Evolutionary conservation across 2,888 invertebrate genomes (phyloP).

Genomic region (Eurytoma californica): DNA sequence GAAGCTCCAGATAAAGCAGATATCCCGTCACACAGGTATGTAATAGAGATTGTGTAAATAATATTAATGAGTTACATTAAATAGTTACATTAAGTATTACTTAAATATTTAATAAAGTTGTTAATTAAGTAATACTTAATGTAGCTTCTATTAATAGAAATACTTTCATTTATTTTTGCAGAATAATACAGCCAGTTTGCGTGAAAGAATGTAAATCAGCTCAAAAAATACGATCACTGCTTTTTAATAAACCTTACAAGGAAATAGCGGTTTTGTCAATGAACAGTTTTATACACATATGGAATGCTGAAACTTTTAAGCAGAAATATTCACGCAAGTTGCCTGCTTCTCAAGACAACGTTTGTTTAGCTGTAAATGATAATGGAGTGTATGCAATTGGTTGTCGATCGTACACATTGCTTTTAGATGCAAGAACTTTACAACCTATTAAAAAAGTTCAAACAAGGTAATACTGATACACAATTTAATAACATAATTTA

Average conservation of each 20-base stretch:
- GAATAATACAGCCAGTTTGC: slow-evolving; percentile 79
- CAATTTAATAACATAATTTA: not conserved
- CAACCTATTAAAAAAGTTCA: slow-evolving; percentile 78
- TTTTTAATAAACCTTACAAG: slow-evolving; percentile 89
- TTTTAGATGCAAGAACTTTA: slow-evolving; percentile 91
- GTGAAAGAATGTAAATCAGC: slow-evolving; percentile 88
- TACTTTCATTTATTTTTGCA: slow-evolving; percentile 51
- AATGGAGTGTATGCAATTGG: slow-evolving; percentile 94
- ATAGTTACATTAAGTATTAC: too few relatives aligned
- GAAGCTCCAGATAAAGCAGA: slow-evolving; percentile 75
- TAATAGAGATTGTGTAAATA: slow-evolving; percentile 9
- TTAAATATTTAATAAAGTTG: slow-evolving; percentile 6
- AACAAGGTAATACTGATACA: slow-evolving; percentile 65
- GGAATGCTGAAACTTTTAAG: slow-evolving; percentile 91
- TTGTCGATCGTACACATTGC: slow-evolving; percentile 92
- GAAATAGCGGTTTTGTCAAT: slow-evolving; percentile 94
- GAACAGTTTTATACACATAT: slow-evolving; percentile 95
- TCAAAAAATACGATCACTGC: slow-evolving; percentile 88
- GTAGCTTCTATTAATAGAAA: not conserved
- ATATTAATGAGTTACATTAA: too few relatives aligned
- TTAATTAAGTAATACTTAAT: not conserved
- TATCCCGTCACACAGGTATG: slow-evolving; percentile 75
- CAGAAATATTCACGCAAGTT: slow-evolving; percentile 91
- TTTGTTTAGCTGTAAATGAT: slow-evolving; percentile 91
- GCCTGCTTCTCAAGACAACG: slow-evolving; percentile 93